Conservation (phyloP, 2,113 vertebrate genomes). For the Amblyopsis rosae region DNA sequence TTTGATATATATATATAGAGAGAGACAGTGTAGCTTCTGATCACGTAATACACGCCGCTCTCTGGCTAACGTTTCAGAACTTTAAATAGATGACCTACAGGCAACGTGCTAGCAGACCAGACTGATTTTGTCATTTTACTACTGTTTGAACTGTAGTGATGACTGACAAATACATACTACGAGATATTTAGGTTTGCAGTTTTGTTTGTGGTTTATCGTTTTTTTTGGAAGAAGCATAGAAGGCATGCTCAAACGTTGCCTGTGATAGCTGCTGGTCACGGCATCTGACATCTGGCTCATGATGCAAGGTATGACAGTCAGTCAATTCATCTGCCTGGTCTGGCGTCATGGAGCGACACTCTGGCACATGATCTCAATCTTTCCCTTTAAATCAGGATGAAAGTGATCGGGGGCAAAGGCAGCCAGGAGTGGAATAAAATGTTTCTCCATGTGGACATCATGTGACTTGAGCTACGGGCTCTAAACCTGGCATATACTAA, state of each 20-base stretch:
- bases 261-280: constrained; percentile 4
- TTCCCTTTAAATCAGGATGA: constrained; percentile 23
- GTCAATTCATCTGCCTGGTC: constrained; percentile 48
- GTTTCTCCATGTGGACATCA: constrained; percentile 25
- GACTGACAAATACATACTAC: background rate
- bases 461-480: constrained; percentile 2
- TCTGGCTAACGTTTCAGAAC: constrained; percentile 60
- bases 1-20: constrained; percentile 74
- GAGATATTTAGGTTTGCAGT: background rate
- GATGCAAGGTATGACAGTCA: constrained; percentile 19
- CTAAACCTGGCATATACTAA: constrained; percentile 6
- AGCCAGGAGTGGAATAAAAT: background rate
- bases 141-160: background rate
- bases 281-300: constrained; percentile 26
- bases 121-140: constrained; percentile 9
- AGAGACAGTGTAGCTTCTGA: constrained; percentile 49
- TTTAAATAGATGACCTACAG: constrained; percentile 62
- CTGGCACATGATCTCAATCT: constrained; percentile 24
- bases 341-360: constrained; percentile 46
- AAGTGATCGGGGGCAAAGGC: constrained; percentile 11
- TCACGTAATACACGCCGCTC: constrained; percentile 70
- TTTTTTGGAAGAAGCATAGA: background rate
- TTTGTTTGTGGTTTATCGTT: background rate
- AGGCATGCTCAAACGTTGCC: constrained; percentile 1
- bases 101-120: constrained; percentile 17